Conservation (phyloP, 1,140 invertebrate species). For the Acarapis woodi region DNA sequence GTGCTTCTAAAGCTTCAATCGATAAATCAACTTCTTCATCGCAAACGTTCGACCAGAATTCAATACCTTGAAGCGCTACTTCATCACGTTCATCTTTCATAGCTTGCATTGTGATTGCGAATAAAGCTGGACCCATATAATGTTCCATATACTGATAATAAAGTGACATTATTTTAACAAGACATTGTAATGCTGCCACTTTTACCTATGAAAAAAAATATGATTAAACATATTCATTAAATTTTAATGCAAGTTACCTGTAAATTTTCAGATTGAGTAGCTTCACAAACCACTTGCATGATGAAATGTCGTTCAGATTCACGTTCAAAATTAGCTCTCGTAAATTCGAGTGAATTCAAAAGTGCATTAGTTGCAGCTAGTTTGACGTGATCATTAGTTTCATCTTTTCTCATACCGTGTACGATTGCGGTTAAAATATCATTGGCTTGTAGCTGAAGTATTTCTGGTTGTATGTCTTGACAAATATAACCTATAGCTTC, state of each 20-base stretch:
- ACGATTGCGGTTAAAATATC: constrained; percentile 94
- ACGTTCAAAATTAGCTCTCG: constrained; percentile 89
- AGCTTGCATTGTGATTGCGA: constrained; percentile 90
- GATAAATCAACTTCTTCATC: constrained; percentile 94
- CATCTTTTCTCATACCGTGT: constrained; percentile 70
- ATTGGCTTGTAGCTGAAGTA: constrained; percentile 67
- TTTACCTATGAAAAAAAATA: constrained; percentile 17
- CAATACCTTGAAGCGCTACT: constrained; percentile 89
- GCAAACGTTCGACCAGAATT: constrained; percentile 99
- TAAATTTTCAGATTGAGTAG: constrained; percentile 38
- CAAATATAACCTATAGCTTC: constrained; percentile 82
- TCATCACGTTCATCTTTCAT: constrained; percentile 93
- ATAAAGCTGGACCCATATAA: constrained; percentile 93
- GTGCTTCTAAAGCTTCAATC: constrained; percentile 73
- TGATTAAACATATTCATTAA: not conserved
- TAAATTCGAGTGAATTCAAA: constrained; percentile 95
- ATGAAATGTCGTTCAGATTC: constrained; percentile 92
- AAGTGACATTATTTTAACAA: constrained; percentile 93
- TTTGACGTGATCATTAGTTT: constrained; percentile 49
- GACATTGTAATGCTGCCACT: constrained; percentile 83
- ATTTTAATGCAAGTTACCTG: constrained; percentile 27
- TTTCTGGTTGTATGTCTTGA: constrained; percentile 57
- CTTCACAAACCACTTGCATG: constrained; percentile 82
- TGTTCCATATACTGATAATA: constrained; percentile 98
- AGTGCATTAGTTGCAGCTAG: constrained; percentile 86